Conservation (phyloP, 2,797 vertebrate genomes). For the Arnoldichthys spilopterus region DNA sequence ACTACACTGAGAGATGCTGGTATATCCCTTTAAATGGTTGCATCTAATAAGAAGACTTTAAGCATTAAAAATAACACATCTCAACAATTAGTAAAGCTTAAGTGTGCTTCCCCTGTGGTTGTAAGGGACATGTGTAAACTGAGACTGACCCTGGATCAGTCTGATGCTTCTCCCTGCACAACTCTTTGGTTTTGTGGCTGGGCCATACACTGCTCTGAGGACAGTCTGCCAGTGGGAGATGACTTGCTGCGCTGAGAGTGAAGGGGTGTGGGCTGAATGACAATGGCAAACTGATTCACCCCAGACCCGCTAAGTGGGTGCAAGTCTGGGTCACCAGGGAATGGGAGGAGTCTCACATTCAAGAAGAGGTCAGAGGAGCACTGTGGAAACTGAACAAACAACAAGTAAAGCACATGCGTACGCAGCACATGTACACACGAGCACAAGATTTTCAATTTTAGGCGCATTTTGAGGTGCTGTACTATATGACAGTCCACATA, state of each 20-base stretch:
- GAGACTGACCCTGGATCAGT: slow-evolving; percentile 46
- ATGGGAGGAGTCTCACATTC: slow-evolving; percentile 58
- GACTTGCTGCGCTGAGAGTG: slow-evolving; percentile 36
- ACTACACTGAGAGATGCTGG: background rate
- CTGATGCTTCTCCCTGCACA: slow-evolving; percentile 35
- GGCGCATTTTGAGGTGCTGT: background rate
- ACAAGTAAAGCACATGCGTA: background rate
- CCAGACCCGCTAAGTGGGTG: slow-evolving; percentile 74
- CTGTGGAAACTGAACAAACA: slow-evolving; percentile 59
- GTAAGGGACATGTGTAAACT: slow-evolving; percentile 12
- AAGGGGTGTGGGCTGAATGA: slow-evolving; percentile 41
- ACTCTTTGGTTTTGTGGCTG: slow-evolving; percentile 42
- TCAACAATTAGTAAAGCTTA: background rate
- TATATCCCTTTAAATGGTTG: background rate
- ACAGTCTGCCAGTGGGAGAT: slow-evolving; percentile 51
- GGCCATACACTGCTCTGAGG: slow-evolving; percentile 23
- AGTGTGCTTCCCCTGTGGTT: background rate
- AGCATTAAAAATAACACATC: background rate
- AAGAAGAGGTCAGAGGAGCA: slow-evolving; percentile 44
- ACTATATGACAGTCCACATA: background rate
- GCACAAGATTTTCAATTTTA: background rate
- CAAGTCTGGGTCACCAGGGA: slow-evolving; percentile 76
- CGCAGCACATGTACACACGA: background rate
- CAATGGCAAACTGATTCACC: slow-evolving; percentile 65
- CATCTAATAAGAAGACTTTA: background rate